A percentile compares a stretch with the other conserved stretches of the same genome.
Evolutionary conservation across 2,113 vertebrate species (phyloP).

Genomic region (Gallinago undulata): DNA sequence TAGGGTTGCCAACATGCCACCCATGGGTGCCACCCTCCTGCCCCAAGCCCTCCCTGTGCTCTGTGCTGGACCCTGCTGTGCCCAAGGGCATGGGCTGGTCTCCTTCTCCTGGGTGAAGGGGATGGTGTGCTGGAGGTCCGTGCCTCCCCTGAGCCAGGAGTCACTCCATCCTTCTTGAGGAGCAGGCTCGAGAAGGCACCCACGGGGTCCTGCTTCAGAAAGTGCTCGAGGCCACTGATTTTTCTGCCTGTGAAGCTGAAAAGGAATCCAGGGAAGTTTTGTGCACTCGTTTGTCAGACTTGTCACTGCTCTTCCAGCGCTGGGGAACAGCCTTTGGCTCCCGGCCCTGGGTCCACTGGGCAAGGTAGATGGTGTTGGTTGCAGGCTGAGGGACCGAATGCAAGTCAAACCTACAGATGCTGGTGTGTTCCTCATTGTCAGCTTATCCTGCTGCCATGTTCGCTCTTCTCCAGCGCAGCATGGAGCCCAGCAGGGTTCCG

Average conservation of each 20-base stretch:
- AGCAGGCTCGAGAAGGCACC: neutral
- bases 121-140: neutral
- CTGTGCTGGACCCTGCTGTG: neutral
- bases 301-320: neutral
- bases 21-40: neutral
- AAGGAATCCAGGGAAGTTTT: neutral
- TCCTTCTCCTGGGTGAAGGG: neutral
- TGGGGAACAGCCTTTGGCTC: neutral
- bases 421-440: neutral
- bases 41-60: neutral
- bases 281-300: neutral
- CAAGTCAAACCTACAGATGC: accelerated
- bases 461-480: neutral
- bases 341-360: neutral
- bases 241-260: neutral
- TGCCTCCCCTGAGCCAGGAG: accelerated
- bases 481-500: neutral
- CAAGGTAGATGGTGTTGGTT: neutral
- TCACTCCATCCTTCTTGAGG: neutral
- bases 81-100: too few relatives aligned
- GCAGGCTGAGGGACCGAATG: neutral
- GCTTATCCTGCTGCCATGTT: accelerated
- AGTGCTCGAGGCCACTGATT: neutral
- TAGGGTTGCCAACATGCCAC: neutral
- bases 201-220: neutral